Evolutionary conservation across 2,113 vertebrate genomes (phyloP).

Genomic region (Elgaria multicarinata): DNA sequence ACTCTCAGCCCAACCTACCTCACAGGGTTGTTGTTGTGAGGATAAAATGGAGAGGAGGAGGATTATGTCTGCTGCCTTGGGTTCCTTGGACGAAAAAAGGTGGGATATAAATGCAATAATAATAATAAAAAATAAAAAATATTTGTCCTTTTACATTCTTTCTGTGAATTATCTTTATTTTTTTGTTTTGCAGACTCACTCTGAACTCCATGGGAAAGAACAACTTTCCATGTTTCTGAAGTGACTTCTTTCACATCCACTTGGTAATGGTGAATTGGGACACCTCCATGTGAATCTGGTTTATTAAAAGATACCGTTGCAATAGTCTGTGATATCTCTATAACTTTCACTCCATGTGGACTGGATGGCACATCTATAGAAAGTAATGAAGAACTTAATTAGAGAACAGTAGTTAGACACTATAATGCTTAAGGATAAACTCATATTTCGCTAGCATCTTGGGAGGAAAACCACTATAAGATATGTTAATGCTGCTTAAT

Average conservation of each 20-base stretch:
- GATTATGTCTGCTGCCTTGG: too few relatives aligned
- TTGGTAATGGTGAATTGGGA: slow-evolving; percentile 96
- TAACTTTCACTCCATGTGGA: slow-evolving; percentile 89
- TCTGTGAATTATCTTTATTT: neutral
- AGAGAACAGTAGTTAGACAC: neutral
- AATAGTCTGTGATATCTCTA: slow-evolving; percentile 90
- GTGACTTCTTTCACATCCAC: slow-evolving; percentile 92
- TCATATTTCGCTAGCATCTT: neutral
- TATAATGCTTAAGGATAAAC: neutral
- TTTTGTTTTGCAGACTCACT: slow-evolving; percentile 83
- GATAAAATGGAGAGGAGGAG: too few relatives aligned
- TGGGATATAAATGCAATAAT: too few relatives aligned
- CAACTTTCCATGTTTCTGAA: slow-evolving; percentile 92
- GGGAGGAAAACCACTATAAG: neutral
- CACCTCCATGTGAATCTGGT: slow-evolving; percentile 95
- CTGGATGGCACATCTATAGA: slow-evolving; percentile 92
- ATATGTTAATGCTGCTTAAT: neutral
- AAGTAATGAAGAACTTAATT: slow-evolving; percentile 15
- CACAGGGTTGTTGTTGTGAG: too few relatives aligned
- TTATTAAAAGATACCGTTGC: slow-evolving; percentile 93
- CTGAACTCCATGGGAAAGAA: slow-evolving; percentile 93
- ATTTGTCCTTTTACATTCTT: neutral
- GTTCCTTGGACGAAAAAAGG: too few relatives aligned
- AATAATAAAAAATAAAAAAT: too few relatives aligned
- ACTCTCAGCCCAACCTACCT: too few relatives aligned